Evolutionary conservation across 2,888 invertebrate species (phyloP), one percentile per base, ranked within the genome.

Genomic region (Tenthredo scrophulariae): DNA sequence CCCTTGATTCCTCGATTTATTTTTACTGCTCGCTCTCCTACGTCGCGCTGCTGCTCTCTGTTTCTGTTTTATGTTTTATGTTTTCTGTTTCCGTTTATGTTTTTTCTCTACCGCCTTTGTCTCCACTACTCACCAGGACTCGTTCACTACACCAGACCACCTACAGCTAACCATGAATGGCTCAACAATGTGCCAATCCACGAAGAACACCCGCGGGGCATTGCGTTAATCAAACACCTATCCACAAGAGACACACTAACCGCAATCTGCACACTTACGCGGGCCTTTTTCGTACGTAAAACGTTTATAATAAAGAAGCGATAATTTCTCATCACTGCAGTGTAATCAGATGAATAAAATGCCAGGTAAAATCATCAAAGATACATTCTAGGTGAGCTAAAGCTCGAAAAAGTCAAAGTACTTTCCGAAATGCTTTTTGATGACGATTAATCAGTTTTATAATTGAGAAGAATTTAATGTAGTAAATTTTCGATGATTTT

Each of bases 211-310:
- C 87, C 86, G 50, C 77, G 77, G 84, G 87, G 74, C 85, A 84
- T 75, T 86, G 84, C 86, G 86, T 87, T 89, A 88, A 89, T 88
- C 89, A 88, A 89, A 87, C 87, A 54, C 75, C 72, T 58, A 74
- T 43, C 84, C 22, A n/a, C 72, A 22, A 65, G 74, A 46, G 72
- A 70, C n/a, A 37, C 29, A 46, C 58, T 22, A 22, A 83, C 54
- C 40, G 26, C 33, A 9, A 40, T 26, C 37, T 43, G 10, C 5
- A 40, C 65, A 62, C 33, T 77, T 29, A 54, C 40, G 62, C 40
- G 33, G 22, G 15, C 58, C 6, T 80, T 22, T 58, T 79, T 79
- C 50, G 29, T 26, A 83, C 50, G 2, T 18, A 26, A 80, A 80
- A 80, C 62, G 80, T 26, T 62, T 80, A 62, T 22, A 3, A 80